Evolutionary conservation across 2,888 invertebrate species (phyloP).

Genomic region (Dryomyza anilis): DNA sequence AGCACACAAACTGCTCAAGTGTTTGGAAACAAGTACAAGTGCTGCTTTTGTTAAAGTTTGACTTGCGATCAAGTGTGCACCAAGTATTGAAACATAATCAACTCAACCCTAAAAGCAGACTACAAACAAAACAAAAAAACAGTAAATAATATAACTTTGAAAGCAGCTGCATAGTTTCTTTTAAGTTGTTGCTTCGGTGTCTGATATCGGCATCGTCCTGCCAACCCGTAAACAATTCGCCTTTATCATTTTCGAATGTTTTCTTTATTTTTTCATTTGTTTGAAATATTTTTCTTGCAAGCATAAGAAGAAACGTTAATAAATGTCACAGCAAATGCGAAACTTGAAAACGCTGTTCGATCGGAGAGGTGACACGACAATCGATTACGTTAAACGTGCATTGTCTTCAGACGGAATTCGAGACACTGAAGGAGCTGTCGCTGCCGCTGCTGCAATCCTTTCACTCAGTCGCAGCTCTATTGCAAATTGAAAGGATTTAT

Average conservation of each 20-base stretch:
- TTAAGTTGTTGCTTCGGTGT: background rate
- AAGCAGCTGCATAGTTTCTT: background rate
- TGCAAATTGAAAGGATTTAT: slow-evolving; percentile 2
- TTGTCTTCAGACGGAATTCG: too few species aligned
- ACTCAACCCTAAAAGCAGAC: background rate
- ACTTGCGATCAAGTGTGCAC: background rate
- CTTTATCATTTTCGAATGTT: background rate
- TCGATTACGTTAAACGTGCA: too few species aligned
- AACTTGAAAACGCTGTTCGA: too few species aligned
- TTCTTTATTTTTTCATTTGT: background rate
- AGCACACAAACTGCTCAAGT: background rate
- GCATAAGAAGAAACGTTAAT: too few species aligned
- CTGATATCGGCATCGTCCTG: background rate
- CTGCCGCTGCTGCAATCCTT: background rate
- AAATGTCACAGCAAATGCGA: too few species aligned
- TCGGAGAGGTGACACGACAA: too few species aligned
- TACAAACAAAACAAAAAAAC: background rate
- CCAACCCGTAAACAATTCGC: background rate
- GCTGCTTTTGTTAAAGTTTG: too few species aligned
- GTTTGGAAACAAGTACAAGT: background rate
- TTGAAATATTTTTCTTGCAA: background rate
- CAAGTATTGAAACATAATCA: background rate
- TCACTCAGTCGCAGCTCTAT: background rate
- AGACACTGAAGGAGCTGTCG: too few species aligned
- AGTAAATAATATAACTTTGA: background rate